A percentile compares a stretch with the other conserved stretches of the same genome.
Evolutionary conservation across 2,113 vertebrate genomes (phyloP).

Genomic region (Electrona antarctica): DNA sequence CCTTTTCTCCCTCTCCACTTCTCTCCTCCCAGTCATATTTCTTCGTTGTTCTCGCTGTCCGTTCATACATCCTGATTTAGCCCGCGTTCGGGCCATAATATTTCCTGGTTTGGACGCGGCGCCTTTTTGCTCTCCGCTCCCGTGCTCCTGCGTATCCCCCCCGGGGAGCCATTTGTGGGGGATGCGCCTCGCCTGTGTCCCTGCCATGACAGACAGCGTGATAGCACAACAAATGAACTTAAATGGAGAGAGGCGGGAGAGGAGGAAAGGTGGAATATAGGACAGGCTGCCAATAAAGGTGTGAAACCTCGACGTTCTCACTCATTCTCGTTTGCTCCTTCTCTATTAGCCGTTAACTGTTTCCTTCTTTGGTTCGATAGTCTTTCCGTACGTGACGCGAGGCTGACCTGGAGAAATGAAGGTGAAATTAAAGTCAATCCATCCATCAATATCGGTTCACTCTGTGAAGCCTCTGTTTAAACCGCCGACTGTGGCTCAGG

Average conservation of each 20-base stretch:
- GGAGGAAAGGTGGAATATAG: constrained; percentile 13
- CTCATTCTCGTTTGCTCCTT: too few species aligned
- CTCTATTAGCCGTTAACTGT: too few species aligned
- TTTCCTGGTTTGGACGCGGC: constrained; percentile 47
- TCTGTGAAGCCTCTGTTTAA: background rate
- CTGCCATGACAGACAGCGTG: constrained; percentile 45
- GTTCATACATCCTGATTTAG: constrained; percentile 56
- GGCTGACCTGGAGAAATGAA: background rate
- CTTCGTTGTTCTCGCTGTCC: constrained; percentile 19
- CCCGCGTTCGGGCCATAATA: constrained; percentile 43
- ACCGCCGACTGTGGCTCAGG: background rate
- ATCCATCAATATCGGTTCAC: constrained; percentile 15
- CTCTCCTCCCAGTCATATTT: constrained; percentile 42
- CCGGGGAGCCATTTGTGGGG: constrained; percentile 49
- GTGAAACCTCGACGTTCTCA: background rate
- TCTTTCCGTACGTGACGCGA: background rate
- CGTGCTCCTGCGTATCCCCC: constrained; percentile 31
- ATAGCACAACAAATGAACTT: constrained; percentile 58
- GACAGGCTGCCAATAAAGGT: constrained; percentile 2
- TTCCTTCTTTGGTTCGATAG: too few species aligned
- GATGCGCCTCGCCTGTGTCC: constrained; percentile 48
- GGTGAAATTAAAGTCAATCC: background rate
- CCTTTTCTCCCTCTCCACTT: constrained; percentile 36
- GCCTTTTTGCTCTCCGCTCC: constrained; percentile 43
- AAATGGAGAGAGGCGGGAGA: constrained; percentile 28